Percentiles rank a stretch among this genome's conserved stretches.
Evolutionary conservation across 2,888 invertebrate genomes (phyloP).

Genomic region (Sicus ferrugineus): DNA sequence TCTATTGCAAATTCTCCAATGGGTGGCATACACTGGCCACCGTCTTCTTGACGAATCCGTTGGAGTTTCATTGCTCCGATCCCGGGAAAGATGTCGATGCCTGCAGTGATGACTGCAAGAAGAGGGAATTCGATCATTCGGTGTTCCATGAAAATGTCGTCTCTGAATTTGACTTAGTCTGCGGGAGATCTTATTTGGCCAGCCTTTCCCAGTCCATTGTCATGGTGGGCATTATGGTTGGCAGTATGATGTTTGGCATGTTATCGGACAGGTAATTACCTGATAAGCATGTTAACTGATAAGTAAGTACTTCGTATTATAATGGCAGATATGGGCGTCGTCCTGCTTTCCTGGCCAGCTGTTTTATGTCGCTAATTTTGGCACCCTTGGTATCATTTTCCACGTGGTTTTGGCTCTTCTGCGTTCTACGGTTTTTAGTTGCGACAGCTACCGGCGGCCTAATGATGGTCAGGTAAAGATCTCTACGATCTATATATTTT

Average conservation of each 20-base stretch:
- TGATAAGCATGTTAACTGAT: background rate
- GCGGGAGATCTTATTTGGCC: conserved; percentile 68
- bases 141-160: conserved; percentile 77
- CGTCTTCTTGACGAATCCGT: conserved; percentile 78
- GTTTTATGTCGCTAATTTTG: conserved; percentile 75
- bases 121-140: conserved; percentile 68
- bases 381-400: conserved; percentile 77
- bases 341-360: conserved; percentile 75
- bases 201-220: conserved; percentile 80
- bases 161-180: conserved; percentile 78
- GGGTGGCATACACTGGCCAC: conserved; percentile 84
- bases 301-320: too few species aligned
- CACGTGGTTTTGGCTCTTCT: conserved; percentile 72
- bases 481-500: background rate
- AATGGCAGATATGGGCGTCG: conserved; percentile 77
- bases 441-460: conserved; percentile 83
- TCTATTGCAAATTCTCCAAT: conserved; percentile 78
- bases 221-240: conserved; percentile 80
- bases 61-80: conserved; percentile 67
- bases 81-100: conserved; percentile 54
- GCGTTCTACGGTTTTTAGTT: conserved; percentile 74
- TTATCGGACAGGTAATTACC: conserved; percentile 76
- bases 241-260: conserved; percentile 78
- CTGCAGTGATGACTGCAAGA: conserved; percentile 69
- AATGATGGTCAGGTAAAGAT: conserved; percentile 72